phyloP scores from a whole-genome alignment of 2,797 vertebrate genomes.

The Microctenopoma lineatum region DNA sequence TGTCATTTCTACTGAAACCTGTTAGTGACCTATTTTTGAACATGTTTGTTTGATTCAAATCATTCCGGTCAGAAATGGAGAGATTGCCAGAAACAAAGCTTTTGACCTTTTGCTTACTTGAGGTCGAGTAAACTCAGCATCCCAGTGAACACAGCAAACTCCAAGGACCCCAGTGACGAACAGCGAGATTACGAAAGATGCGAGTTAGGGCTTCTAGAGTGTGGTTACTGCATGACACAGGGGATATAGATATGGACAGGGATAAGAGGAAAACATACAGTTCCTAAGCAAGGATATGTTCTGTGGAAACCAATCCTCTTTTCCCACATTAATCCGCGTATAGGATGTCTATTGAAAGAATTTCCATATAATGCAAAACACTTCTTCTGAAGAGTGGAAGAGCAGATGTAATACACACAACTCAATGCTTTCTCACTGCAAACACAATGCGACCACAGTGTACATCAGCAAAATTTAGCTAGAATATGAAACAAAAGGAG shows the following conservation, averaged over 20 bases:
- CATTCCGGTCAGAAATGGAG: background rate
- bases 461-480: no score
- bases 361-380: no score
- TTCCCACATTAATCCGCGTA: background rate
- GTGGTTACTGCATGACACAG: constrained; percentile 4
- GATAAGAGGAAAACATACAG: constrained; percentile 14
- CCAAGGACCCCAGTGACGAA: constrained; percentile 50
- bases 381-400: no score
- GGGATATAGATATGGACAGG: constrained; percentile 10
- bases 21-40: background rate
- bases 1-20: background rate
- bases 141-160: constrained; percentile 37
- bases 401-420: no score
- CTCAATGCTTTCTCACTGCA: no score
- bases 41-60: background rate
- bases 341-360: background rate
- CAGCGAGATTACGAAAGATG: constrained; percentile 24
- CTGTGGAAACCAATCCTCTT: background rate
- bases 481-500: no score
- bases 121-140: constrained; percentile 61
- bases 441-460: no score
- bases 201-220: constrained; percentile 12
- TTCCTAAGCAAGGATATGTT: background rate
- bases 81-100: constrained; percentile 33
- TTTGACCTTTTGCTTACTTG: constrained; percentile 55